These are phyloP conservation scores for Siniperca scherzeri DNA, from an alignment of 2,797 vertebrate genomes.

Conservation along the genomic window DNA sequence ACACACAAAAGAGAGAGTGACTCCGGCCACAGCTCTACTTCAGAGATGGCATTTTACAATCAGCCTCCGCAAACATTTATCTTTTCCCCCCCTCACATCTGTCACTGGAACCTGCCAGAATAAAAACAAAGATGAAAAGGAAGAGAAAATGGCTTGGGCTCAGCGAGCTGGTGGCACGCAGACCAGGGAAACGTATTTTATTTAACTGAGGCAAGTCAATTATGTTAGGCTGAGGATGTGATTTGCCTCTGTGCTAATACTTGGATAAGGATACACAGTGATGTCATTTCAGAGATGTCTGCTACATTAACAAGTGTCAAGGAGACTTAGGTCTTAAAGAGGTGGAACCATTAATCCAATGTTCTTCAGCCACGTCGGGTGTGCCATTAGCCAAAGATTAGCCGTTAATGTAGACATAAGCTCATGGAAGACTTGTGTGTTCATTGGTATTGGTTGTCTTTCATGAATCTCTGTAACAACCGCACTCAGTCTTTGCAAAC, in stretches of 20 bases:
- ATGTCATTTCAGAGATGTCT: conserved; percentile 53
- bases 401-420: conserved; percentile 46
- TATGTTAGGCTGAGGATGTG: conserved; percentile 61
- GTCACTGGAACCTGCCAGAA: conserved; percentile 51
- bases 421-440: conserved; percentile 40
- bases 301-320: conserved; percentile 64
- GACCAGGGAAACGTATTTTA: conserved; percentile 68
- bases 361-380: conserved; percentile 46
- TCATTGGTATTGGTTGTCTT: conserved; percentile 24
- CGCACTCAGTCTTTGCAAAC: conserved; percentile 14
- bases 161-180: conserved; percentile 47
- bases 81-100: conserved; percentile 55
- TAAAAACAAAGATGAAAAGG: conserved; percentile 61
- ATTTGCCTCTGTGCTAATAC: conserved; percentile 66
- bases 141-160: conserved; percentile 59
- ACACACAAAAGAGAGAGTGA: conserved; percentile 82
- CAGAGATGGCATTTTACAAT: conserved; percentile 87
- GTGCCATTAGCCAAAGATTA: conserved; percentile 61
- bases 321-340: conserved; percentile 66
- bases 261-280: conserved; percentile 49
- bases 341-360: conserved; percentile 68
- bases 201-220: conserved; percentile 69
- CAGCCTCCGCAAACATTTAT: conserved; percentile 83
- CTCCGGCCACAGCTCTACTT: conserved; percentile 84
- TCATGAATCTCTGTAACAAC: conserved; percentile 32